phyloP scores from a whole-genome alignment of 2,113 vertebrate species.

The Oncorhynchus masou region DNA sequence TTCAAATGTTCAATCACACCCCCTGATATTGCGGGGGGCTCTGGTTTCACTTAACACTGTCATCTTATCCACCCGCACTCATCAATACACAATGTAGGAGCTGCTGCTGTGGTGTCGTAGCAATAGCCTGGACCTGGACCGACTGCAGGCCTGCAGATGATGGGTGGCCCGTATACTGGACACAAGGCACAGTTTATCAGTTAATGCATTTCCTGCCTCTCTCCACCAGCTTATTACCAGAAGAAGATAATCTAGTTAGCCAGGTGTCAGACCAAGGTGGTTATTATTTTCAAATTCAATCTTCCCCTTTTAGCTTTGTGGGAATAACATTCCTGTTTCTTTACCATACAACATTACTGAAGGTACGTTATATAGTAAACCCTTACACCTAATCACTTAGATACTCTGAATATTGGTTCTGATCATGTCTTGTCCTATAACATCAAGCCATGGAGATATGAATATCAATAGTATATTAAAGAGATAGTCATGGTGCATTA shows the following conservation, averaged over 20 bases:
- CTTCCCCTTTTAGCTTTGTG: not conserved
- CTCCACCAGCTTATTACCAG: constrained; percentile 45
- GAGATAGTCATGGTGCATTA: too few relatives aligned
- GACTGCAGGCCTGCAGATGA: constrained; percentile 5
- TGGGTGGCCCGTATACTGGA: not conserved
- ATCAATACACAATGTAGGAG: constrained; percentile 65
- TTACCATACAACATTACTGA: too few relatives aligned
- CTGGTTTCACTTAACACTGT: constrained; percentile 63
- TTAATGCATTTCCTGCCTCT: constrained; percentile 49
- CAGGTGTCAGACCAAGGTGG: constrained; percentile 34
- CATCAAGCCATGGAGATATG: too few relatives aligned
- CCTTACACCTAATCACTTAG: too few relatives aligned
- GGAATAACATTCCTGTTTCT: too few relatives aligned
- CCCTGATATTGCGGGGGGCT: constrained; percentile 39
- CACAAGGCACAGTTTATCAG: constrained; percentile 35
- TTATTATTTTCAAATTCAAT: too few relatives aligned
- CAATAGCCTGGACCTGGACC: constrained; percentile 33
- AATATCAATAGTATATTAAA: too few relatives aligned
- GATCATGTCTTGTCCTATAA: too few relatives aligned
- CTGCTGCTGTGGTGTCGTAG: constrained; percentile 24
- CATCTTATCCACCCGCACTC: constrained; percentile 64
- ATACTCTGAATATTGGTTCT: too few relatives aligned
- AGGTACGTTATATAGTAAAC: too few relatives aligned
- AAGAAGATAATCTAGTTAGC: constrained; percentile 44
- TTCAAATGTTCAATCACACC: constrained; percentile 63